These are phyloP conservation scores for Pogona vitticeps DNA, from an alignment of 2,113 vertebrate genomes.

Conservation along the genomic window DNA sequence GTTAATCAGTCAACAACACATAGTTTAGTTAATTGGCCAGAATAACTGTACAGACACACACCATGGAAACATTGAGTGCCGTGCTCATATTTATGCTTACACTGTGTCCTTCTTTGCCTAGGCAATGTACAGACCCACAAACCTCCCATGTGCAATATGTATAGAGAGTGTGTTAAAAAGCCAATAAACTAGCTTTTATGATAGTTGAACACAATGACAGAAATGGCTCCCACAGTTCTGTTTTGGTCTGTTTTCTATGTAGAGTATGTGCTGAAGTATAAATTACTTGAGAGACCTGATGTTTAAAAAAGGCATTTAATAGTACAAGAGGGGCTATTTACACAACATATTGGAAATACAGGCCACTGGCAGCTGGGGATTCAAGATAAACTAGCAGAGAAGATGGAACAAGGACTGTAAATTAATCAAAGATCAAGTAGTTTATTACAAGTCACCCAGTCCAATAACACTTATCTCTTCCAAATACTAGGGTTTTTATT, in stretches of 20 bases:
- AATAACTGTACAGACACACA: neutral
- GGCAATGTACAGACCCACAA: neutral
- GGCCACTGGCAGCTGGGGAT: neutral
- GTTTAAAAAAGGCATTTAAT: neutral
- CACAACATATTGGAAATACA: constrained; percentile 9
- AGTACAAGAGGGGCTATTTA: neutral
- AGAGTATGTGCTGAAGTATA: neutral
- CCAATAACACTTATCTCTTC: neutral
- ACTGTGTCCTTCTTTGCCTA: neutral
- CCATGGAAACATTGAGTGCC: neutral
- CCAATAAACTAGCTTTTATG: neutral
- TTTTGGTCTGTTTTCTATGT: neutral
- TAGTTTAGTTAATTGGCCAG: neutral
- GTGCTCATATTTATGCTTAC: neutral
- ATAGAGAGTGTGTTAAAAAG: neutral
- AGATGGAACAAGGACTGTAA: neutral
- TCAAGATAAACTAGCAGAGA: neutral
- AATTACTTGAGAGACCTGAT: neutral
- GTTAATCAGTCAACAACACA: neutral
- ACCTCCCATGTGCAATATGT: neutral
- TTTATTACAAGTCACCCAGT: neutral
- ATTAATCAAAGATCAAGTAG: constrained; percentile 3
- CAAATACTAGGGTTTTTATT: neutral
- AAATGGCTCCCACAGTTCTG: constrained; percentile 7
- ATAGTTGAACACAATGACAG: neutral